Evolutionary conservation across 2,888 invertebrate genomes (phyloP), one percentile per base, ranked within the genome.

Genomic region (Lamellibrachia satsuma): DNA sequence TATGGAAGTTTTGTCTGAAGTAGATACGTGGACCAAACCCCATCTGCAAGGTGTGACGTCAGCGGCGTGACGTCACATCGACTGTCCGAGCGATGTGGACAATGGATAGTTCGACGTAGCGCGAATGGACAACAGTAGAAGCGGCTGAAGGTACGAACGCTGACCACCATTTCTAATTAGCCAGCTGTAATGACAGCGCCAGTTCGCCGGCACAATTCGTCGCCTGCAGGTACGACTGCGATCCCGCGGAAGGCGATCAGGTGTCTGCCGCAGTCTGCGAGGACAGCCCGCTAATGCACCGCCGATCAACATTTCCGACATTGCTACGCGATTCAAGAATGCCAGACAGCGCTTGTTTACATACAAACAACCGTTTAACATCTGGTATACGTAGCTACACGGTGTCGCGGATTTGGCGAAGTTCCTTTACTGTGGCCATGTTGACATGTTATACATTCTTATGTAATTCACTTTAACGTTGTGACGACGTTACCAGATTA

Each of bases 271-370:
- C 0, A n/a, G 57, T 11, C 60, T 15, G 15, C 15, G 60, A 60
- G 75, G n/a, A 39, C 39, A 39, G 39, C 22, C 15, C 75, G 75
- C 75, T 75, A 75, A 75, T 75, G 75, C 22, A 22, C 75, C 75
- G 22, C 75, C 75, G 22, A 75, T 75, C 75, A 22, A 75, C 75
- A 75, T 75, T 75, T 75, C 75, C 75, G 75, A 75, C 75, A 75
- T 75, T n/a, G 75, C 75, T 75, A 75, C 75, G 75, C 22, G 22
- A n/a, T 75, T 75, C 75, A 75, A 75, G 75, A 75, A 75, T 75
- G 75, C 75, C 11, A 75, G 75, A 75, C 75, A 75, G 22, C 2
- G 75, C 75, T 11, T 75, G 75, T 75, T 75, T 75, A 75, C 75
- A 75, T 75, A 75, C 75, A 75, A 75, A 75, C 75, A 75, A 75